Evolutionary conservation across 2,113 vertebrate genomes (phyloP).

Genomic region (Aphyosemion australe): DNA sequence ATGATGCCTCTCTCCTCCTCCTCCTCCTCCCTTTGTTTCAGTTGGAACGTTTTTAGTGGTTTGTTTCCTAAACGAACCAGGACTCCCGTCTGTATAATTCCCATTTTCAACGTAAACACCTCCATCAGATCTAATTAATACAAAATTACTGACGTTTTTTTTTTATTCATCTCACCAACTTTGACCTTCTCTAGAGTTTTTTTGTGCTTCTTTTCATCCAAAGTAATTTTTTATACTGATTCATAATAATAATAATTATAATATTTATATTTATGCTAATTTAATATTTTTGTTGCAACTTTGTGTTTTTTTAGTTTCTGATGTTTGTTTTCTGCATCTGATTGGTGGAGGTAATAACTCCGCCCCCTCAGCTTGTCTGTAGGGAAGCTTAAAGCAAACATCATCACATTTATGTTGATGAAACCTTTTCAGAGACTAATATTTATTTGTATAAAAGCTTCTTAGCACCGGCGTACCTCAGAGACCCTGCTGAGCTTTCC

Average conservation of each 20-base stretch:
- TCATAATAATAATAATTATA: not conserved
- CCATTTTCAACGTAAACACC: constrained; percentile 72
- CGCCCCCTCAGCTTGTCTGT: no score
- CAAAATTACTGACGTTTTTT: constrained; percentile 6
- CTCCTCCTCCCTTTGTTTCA: constrained; percentile 57
- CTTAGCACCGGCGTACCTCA: constrained; percentile 30
- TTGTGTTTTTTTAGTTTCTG: constrained; percentile 40
- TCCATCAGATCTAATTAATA: constrained; percentile 8
- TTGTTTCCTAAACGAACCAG: constrained; percentile 57
- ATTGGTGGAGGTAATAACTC: not conserved
- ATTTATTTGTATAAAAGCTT: constrained; percentile 32
- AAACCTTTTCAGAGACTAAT: constrained; percentile 29
- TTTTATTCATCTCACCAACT: constrained; percentile 7
- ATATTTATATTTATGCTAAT: constrained; percentile 2
- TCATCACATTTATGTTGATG: not conserved
- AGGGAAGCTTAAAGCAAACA: constrained; percentile 21
- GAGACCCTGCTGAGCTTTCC: constrained; percentile 53
- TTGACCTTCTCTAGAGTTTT: no score
- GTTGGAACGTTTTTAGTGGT: constrained; percentile 74
- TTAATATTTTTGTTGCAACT: constrained; percentile 20
- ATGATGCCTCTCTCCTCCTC: constrained; percentile 31
- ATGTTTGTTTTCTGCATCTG: not conserved
- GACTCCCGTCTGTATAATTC: constrained; percentile 73
- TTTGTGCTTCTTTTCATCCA: constrained; percentile 20
- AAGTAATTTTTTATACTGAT: constrained; percentile 17